phyloP scores from a whole-genome alignment of 2,888 invertebrate genomes.

The Drosophila atroscutellata region DNA sequence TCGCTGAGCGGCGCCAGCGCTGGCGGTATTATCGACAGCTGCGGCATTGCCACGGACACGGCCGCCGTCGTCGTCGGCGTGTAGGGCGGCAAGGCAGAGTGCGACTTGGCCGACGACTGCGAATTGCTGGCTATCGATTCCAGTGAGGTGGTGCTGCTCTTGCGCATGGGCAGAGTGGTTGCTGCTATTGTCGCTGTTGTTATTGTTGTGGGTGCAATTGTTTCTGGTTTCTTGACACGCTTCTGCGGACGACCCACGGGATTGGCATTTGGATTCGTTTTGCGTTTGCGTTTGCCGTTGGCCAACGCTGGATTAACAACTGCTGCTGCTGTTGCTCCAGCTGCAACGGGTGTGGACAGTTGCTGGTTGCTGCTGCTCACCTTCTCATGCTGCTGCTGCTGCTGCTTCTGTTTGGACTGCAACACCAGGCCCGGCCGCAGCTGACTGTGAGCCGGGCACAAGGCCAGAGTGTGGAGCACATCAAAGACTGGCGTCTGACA shows the following conservation, averaged over 20 bases:
- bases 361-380: conserved; percentile 9
- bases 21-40: conserved; percentile 69
- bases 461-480: conserved; percentile 91
- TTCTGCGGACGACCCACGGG: conserved; percentile 86
- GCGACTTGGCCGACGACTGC: conserved; percentile 76
- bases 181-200: conserved; percentile 4
- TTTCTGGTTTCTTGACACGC: conserved; percentile 86
- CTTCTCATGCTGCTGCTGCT: conserved; percentile 11
- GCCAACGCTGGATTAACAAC: conserved; percentile 1
- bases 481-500: conserved; percentile 93
- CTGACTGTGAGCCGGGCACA: conserved; percentile 94
- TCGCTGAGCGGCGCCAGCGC: conserved; percentile 74
- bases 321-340: conserved; percentile 24
- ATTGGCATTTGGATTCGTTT: conserved; percentile 65
- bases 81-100: conserved; percentile 60
- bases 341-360: conserved; percentile 21
- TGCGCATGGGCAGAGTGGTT: conserved; percentile 58
- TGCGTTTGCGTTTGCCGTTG: conserved; percentile 70
- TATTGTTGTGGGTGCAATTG: conserved; percentile 18
- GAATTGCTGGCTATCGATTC: conserved; percentile 84
- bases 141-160: conserved; percentile 83
- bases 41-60: conserved; percentile 37
- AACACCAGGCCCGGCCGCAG: conserved; percentile 88
- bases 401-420: conserved; percentile 21
- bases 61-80: conserved; percentile 39